These are phyloP conservation scores for Anoplopoma fimbria DNA, from an alignment of 2,113 vertebrate genomes.

Conservation along the genomic window DNA sequence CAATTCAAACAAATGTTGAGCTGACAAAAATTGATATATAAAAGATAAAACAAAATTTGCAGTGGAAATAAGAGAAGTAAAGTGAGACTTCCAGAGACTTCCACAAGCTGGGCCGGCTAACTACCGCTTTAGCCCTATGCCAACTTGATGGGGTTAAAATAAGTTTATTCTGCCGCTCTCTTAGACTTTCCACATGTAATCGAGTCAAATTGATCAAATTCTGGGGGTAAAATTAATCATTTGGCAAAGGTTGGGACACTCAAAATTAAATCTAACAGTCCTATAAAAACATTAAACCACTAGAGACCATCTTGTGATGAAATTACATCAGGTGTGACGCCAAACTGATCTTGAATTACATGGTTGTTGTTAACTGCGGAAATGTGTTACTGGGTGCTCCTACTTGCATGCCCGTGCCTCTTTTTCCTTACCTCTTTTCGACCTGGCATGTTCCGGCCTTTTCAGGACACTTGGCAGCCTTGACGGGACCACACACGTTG, in stretches of 20 bases:
- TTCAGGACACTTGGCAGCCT: slow-evolving; percentile 70
- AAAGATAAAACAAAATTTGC: no score
- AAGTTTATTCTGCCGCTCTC: no score
- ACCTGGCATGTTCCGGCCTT: slow-evolving; percentile 91
- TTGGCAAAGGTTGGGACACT: neutral
- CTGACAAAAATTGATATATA: no score
- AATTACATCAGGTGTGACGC: no score
- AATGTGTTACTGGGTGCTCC: neutral
- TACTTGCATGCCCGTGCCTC: neutral
- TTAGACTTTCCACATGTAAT: no score
- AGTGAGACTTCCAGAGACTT: no score
- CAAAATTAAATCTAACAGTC: neutral
- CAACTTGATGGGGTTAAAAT: no score
- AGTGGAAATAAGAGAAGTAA: no score
- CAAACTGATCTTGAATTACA: neutral
- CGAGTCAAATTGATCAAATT: neutral
- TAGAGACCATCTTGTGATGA: neutral
- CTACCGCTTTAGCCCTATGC: no score
- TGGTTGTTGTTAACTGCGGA: neutral
- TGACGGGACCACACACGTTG: slow-evolving; percentile 88
- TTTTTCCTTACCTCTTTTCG: slow-evolving; percentile 77
- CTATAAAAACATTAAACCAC: neutral
- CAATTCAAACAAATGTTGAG: no score
- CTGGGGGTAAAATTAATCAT: neutral
- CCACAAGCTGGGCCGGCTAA: no score